Conservation (phyloP, 2,888 invertebrate species). For the Drosophila neonasuta region DNA sequence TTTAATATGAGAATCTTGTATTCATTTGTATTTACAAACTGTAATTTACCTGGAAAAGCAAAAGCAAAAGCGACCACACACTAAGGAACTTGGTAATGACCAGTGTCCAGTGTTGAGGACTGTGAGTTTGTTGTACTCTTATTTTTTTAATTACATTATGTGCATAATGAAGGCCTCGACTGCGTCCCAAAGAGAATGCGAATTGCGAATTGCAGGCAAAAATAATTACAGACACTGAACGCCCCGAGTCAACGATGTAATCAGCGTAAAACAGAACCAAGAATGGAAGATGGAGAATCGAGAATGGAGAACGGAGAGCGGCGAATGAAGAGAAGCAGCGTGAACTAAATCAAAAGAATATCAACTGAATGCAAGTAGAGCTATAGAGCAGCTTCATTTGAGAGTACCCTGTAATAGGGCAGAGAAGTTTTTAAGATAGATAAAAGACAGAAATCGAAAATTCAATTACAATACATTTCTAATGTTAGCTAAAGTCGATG, state of each 20-base stretch:
- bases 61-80: constrained; percentile 57
- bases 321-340: neutral
- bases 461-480: no score
- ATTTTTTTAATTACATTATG: constrained; percentile 73
- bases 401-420: constrained; percentile 19
- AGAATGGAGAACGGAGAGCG: no score
- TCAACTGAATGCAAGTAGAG: constrained; percentile 7
- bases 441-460: no score
- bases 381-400: neutral
- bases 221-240: constrained; percentile 68
- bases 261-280: constrained; percentile 51
- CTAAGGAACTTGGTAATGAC: constrained; percentile 8
- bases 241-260: constrained; percentile 61
- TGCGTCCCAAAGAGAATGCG: constrained; percentile 46
- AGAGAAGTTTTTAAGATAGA: neutral
- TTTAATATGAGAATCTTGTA: neutral
- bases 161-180: constrained; percentile 68
- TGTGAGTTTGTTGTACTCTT: neutral
- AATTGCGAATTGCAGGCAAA: constrained; percentile 48
- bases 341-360: neutral
- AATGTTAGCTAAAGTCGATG: no score
- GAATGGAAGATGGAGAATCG: neutral
- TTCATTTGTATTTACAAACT: neutral
- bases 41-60: constrained; percentile 19
- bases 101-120: constrained; percentile 20